Conservation (phyloP, 23 tunicate species). For the Phallusia fumigata region DNA sequence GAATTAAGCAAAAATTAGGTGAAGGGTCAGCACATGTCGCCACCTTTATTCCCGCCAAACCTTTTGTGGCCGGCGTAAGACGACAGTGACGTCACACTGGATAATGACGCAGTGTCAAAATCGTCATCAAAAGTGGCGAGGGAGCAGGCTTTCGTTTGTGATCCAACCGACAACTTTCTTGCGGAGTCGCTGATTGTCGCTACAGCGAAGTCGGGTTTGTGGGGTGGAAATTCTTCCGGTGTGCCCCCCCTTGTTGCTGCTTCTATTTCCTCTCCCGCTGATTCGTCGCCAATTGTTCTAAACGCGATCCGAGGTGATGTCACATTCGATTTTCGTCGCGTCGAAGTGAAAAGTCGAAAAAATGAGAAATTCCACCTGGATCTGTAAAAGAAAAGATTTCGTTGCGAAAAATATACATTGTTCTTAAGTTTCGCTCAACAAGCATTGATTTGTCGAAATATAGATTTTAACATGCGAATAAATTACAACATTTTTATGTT, state of each 20-base stretch:
- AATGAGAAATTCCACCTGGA: not conserved
- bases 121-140: not conserved
- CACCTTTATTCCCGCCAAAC: too few relatives aligned
- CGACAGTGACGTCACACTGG: not conserved
- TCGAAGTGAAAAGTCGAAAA: not conserved
- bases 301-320: not conserved
- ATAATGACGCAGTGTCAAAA: not conserved
- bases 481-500: too few relatives aligned
- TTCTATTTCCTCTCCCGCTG: not conserved
- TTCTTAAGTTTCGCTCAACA: too few relatives aligned
- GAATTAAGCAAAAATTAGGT: too few relatives aligned
- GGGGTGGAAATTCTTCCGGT: not conserved
- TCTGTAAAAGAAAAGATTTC: not conserved
- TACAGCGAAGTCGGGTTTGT: not conserved
- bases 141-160: not conserved
- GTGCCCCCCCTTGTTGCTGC: too few relatives aligned
- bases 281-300: not conserved
- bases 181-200: too few relatives aligned
- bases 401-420: not conserved
- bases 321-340: not conserved
- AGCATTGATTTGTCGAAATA: not conserved
- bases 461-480: too few relatives aligned
- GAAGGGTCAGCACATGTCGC: too few relatives aligned
- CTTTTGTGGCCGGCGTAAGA: not conserved
- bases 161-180: not conserved